Percentiles rank a stretch among this genome's conserved stretches.
These are phyloP conservation scores for Thalassophryne amazonica DNA, from an alignment of 2,797 vertebrate genomes.

Conservation along the genomic window DNA sequence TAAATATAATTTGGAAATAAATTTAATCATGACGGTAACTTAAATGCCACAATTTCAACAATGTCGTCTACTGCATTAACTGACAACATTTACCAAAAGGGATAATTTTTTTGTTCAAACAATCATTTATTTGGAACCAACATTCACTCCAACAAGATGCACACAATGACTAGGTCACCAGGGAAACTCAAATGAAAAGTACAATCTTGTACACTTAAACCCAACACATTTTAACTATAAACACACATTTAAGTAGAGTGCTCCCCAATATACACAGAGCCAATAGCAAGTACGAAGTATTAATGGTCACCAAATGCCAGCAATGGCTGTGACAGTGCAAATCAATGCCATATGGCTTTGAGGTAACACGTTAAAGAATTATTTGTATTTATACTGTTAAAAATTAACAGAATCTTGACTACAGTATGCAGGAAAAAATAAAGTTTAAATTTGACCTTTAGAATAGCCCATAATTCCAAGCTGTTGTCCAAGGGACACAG, in stretches of 20 bases:
- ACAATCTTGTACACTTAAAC: constrained; percentile 23
- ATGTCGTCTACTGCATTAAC: too few relatives aligned
- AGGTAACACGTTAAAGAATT: constrained; percentile 50
- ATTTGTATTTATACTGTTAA: constrained; percentile 35
- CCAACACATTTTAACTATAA: constrained; percentile 21
- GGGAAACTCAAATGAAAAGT: constrained; percentile 8
- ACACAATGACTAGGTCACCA: constrained; percentile 36
- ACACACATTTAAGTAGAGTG: constrained; percentile 26
- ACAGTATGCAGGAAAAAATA: too few relatives aligned
- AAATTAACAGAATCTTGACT: too few relatives aligned
- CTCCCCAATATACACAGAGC: constrained; percentile 7
- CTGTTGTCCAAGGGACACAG: background rate
- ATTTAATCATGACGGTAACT: too few relatives aligned
- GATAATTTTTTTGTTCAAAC: too few relatives aligned
- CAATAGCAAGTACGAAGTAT: constrained; percentile 38
- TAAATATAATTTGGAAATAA: too few relatives aligned
- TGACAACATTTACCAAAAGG: too few relatives aligned
- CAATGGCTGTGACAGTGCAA: constrained; percentile 47
- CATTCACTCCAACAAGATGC: too few relatives aligned
- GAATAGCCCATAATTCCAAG: background rate
- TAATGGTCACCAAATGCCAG: constrained; percentile 32
- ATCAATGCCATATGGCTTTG: constrained; percentile 60
- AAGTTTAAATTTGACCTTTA: too few relatives aligned
- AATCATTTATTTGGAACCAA: too few relatives aligned
- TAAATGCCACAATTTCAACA: too few relatives aligned